Percentiles rank a stretch among this genome's conserved stretches.
These are phyloP conservation scores for Dendrolimus punctatus DNA, from an alignment of 1,140 invertebrate genomes.

Conservation along the genomic window DNA sequence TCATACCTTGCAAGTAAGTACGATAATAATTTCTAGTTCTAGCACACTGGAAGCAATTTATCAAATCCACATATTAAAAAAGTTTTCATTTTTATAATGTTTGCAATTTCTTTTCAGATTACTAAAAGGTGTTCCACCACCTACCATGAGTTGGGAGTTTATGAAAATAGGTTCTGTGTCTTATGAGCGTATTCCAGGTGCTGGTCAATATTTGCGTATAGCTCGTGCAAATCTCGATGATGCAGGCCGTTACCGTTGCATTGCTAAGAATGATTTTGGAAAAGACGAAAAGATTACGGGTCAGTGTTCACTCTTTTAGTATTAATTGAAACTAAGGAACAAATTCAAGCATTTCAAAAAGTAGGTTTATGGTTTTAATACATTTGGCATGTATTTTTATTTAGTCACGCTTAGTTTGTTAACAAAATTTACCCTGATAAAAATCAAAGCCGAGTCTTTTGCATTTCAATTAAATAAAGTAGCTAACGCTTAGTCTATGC, in stretches of 20 bases:
- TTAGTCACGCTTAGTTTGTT: too few relatives aligned
- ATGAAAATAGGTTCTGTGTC: not conserved
- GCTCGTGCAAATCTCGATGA: constrained; percentile 1
- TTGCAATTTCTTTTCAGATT: not conserved
- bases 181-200: not conserved
- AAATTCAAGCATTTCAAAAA: too few relatives aligned
- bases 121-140: constrained; percentile 1
- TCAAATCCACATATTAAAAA: too few relatives aligned
- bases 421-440: too few relatives aligned
- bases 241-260: not conserved
- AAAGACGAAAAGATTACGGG: constrained; percentile 1
- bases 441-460: too few relatives aligned
- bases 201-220: not conserved
- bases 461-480: too few relatives aligned
- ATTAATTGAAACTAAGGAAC: not conserved
- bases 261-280: not conserved
- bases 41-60: too few relatives aligned
- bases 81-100: not conserved
- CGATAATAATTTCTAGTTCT: not conserved
- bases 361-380: too few relatives aligned
- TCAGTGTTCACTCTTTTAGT: not conserved
- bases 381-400: too few relatives aligned
- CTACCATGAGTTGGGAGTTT: constrained; percentile 3
- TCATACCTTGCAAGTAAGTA: not conserved
- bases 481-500: too few relatives aligned